phyloP scores from a whole-genome alignment of 2,888 invertebrate genomes.

The Cyaniris semiargus region DNA sequence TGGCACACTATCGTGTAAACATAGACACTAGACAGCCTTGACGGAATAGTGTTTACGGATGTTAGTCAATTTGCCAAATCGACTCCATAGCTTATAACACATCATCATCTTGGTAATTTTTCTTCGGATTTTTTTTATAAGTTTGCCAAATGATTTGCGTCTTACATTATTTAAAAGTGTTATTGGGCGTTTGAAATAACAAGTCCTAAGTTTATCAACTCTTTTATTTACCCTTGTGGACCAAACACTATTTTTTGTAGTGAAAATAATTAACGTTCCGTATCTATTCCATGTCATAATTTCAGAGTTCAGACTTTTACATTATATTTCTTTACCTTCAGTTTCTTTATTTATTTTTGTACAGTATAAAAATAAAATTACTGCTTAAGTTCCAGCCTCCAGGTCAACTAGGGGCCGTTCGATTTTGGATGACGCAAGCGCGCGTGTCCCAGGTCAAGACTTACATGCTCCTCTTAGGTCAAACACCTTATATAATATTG shows the following conservation, averaged over 20 bases:
- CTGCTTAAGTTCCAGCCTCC: constrained; percentile 25
- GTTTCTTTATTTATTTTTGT: background rate
- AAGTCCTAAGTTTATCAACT: background rate
- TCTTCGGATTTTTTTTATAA: background rate
- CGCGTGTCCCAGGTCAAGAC: constrained; percentile 43
- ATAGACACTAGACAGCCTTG: constrained; percentile 64
- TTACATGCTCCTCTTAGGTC: constrained; percentile 37
- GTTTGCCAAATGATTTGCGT: background rate
- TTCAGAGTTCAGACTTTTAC: background rate
- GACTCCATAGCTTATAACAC: constrained; percentile 44
- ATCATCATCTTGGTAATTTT: constrained; percentile 22
- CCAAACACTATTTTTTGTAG: background rate
- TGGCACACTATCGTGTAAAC: constrained; percentile 56
- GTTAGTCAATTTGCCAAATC: constrained; percentile 61
- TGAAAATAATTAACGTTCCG: background rate
- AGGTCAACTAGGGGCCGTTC: constrained; percentile 39
- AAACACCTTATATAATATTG: constrained; percentile 24
- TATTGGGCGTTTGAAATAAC: background rate
- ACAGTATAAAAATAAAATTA: background rate
- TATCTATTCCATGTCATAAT: background rate
- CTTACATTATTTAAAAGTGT: background rate
- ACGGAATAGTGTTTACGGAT: constrained; percentile 66
- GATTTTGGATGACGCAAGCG: constrained; percentile 41
- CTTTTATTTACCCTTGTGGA: background rate
- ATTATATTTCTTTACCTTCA: background rate